phyloP scores from a whole-genome alignment of 1,140 invertebrate species.

The Acromyrmex heyeri region DNA sequence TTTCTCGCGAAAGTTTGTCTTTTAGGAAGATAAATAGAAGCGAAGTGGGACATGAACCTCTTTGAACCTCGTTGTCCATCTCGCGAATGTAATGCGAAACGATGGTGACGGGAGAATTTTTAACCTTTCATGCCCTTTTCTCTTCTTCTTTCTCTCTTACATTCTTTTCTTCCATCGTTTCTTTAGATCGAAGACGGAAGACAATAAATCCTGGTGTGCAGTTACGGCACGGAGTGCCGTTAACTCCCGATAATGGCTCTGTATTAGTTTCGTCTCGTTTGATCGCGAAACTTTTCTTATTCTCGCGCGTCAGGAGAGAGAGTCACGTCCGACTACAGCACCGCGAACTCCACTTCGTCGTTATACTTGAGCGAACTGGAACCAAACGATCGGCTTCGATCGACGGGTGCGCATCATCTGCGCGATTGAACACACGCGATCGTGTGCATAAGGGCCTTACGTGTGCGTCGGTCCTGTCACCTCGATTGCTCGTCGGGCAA shows the following conservation, averaged over 20 bases:
- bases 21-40: conserved; percentile 62
- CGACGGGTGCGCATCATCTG: conserved; percentile 21
- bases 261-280: conserved; percentile 70
- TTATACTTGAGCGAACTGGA: background rate
- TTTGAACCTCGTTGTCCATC: conserved; percentile 55
- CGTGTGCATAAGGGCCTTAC: conserved; percentile 31
- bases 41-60: conserved; percentile 54
- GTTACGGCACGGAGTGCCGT: conserved; percentile 57
- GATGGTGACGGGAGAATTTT: conserved; percentile 39
- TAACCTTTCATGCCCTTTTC: conserved; percentile 18
- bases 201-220: conserved; percentile 66
- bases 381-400: conserved; percentile 34
- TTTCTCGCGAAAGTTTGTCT: conserved; percentile 47
- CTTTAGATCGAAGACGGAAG: background rate
- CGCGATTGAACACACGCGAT: conserved; percentile 52
- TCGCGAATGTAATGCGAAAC: conserved; percentile 30
- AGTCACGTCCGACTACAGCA: conserved; percentile 46
- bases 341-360: conserved; percentile 17
- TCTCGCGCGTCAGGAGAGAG: conserved; percentile 30
- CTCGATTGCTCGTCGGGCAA: conserved; percentile 54
- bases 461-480: conserved; percentile 32
- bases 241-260: conserved; percentile 69
- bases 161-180: background rate
- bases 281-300: conserved; percentile 62
- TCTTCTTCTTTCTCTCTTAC: background rate